These are phyloP conservation scores for Masnerella sp. DNA, from an alignment of 2,888 invertebrate species.

Conservation along the genomic window DNA sequence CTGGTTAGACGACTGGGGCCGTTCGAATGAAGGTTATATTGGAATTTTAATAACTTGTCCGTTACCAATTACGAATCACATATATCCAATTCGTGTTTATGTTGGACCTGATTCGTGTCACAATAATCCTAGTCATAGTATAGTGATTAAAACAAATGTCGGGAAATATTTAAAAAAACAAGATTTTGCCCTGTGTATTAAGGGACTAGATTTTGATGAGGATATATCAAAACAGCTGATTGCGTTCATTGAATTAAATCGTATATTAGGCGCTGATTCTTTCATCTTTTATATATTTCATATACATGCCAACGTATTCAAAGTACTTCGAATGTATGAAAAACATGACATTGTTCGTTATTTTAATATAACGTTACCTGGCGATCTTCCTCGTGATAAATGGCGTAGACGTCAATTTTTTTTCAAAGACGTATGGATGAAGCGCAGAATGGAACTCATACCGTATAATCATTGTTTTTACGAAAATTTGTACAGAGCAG, in stretches of 20 bases:
- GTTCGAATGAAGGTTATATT: conserved; percentile 78
- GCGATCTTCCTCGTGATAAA: conserved; percentile 78
- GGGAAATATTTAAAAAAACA: conserved; percentile 11
- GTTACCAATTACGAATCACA: conserved; percentile 77
- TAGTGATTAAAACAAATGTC: conserved; percentile 62
- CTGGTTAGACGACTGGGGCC: conserved; percentile 83
- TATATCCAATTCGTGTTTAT: conserved; percentile 65
- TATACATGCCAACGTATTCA: conserved; percentile 79
- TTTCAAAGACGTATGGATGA: conserved; percentile 81
- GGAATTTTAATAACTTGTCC: conserved; percentile 83
- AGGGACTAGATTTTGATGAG: conserved; percentile 83
- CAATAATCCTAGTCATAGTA: conserved; percentile 74
- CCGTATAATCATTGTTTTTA: conserved; percentile 89
- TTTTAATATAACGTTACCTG: conserved; percentile 71
- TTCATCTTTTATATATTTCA: conserved; percentile 83
- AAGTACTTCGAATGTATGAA: conserved; percentile 81
- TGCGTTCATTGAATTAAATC: conserved; percentile 86
- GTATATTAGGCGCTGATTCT: conserved; percentile 83
- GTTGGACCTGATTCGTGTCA: conserved; percentile 69
- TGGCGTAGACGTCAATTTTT: conserved; percentile 75
- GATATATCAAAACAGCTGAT: conserved; percentile 82
- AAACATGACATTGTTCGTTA: conserved; percentile 72
- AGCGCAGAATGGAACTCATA: conserved; percentile 85
- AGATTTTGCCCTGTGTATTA: conserved; percentile 84
- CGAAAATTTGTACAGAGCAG: conserved; percentile 82